These are phyloP conservation scores for Palaemon carinicauda DNA, from an alignment of 1,140 invertebrate species.

Conservation along the genomic window DNA sequence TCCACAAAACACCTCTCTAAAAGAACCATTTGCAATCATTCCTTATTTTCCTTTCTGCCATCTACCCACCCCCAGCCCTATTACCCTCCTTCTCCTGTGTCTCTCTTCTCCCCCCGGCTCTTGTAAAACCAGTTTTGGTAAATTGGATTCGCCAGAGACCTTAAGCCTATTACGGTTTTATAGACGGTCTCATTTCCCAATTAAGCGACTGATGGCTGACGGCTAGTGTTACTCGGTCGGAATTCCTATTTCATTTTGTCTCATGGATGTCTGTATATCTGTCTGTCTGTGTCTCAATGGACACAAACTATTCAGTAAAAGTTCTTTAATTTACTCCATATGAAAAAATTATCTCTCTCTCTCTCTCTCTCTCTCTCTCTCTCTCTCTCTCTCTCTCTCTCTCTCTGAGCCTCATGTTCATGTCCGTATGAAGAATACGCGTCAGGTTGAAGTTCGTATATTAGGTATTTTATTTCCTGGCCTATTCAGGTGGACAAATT, in stretches of 20 bases:
- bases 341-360: too few species aligned
- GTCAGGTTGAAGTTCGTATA: too few species aligned
- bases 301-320: not conserved
- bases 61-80: not conserved
- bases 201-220: slow-evolving; percentile 27
- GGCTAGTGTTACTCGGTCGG: not conserved
- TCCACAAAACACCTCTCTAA: not conserved
- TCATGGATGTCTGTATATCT: not conserved
- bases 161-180: slow-evolving; percentile 52
- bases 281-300: not conserved
- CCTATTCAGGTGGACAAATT: too few species aligned
- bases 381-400: too few species aligned
- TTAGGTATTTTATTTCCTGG: too few species aligned
- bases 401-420: too few species aligned
- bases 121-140: slow-evolving; percentile 47
- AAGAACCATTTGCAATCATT: not conserved
- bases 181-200: slow-evolving; percentile 48
- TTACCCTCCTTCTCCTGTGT: not conserved
- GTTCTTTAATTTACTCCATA: too few species aligned
- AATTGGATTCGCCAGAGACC: slow-evolving; percentile 48
- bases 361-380: too few species aligned
- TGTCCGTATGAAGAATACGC: too few species aligned
- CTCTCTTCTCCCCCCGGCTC: not conserved
- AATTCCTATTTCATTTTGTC: not conserved
- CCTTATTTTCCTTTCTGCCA: not conserved